These are phyloP conservation scores for Mastomys coucha DNA, from an alignment of 2,113 vertebrate genomes.

Conservation along the genomic window DNA sequence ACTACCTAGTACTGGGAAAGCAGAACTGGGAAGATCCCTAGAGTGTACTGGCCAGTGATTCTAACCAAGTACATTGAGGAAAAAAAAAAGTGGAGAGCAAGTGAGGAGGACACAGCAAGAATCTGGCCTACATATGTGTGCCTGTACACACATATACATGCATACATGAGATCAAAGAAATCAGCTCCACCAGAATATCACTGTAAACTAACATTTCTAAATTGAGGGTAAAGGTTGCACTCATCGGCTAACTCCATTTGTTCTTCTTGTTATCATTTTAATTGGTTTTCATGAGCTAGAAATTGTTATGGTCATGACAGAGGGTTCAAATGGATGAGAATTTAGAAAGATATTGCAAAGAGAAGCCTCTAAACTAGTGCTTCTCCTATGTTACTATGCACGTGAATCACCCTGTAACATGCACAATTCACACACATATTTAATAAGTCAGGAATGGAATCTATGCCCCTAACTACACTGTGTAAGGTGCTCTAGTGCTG, in stretches of 20 bases:
- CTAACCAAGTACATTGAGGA: not conserved
- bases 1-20: not conserved
- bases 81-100: not conserved
- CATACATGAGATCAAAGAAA: slow-evolving; percentile 8
- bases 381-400: not conserved
- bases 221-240: not conserved
- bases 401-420: not conserved
- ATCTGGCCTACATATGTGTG: not conserved
- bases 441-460: not conserved
- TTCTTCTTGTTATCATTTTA: slow-evolving; percentile 23
- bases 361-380: not conserved
- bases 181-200: not conserved
- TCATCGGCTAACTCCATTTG: not conserved
- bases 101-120: too few relatives aligned
- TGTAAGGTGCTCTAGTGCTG: not conserved
- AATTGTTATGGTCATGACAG: slow-evolving; percentile 24
- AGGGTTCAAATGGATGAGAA: not conserved
- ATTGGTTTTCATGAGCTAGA: not conserved
- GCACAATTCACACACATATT: slow-evolving; percentile 26
- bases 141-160: not conserved
- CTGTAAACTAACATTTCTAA: slow-evolving; percentile 41
- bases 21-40: not conserved
- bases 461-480: not conserved
- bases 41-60: too few relatives aligned
- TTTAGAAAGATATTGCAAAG: not conserved